Conservation (phyloP, 2,888 invertebrate genomes). For the Microplitis deprimator region DNA sequence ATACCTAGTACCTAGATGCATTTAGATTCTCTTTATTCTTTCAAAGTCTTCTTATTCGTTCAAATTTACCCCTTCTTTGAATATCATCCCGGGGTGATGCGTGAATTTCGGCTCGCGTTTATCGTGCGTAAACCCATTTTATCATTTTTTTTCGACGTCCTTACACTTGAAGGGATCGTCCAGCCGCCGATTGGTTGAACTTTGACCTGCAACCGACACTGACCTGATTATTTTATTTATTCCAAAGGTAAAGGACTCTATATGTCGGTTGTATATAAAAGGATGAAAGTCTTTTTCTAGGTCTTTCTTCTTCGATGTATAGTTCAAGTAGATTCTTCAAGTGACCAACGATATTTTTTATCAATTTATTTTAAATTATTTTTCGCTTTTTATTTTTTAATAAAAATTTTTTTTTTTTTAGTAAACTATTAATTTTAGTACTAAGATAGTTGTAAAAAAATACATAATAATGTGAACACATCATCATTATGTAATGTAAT, state of each 20-base stretch:
- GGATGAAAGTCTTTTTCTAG: conserved; percentile 30
- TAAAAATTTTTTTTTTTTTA: not conserved
- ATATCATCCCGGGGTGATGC: conserved; percentile 34
- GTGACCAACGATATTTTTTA: conserved; percentile 42
- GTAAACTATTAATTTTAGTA: not conserved
- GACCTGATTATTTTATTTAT: conserved; percentile 53
- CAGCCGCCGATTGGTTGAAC: conserved; percentile 24
- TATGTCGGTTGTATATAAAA: conserved; percentile 32
- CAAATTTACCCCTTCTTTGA: conserved; percentile 14
- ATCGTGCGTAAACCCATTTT: conserved; percentile 52
- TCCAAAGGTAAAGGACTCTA: conserved; percentile 40
- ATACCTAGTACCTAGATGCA: conserved; percentile 44
- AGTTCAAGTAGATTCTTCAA: conserved; percentile 23
- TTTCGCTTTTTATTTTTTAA: conserved; percentile 22
- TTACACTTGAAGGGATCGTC: conserved; percentile 1
- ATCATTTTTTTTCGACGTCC: conserved; percentile 35
- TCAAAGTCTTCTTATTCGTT: conserved; percentile 14
- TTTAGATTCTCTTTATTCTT: conserved; percentile 34
- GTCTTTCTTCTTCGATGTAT: not conserved
- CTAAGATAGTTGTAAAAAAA: too few species aligned
- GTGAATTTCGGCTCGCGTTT: conserved; percentile 43
- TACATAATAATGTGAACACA: too few species aligned
- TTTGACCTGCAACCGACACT: conserved; percentile 48
- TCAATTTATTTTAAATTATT: conserved; percentile 25
- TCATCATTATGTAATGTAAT: too few species aligned